Evolutionary conservation across 2,888 invertebrate species (phyloP).

Genomic region (Epistrophe grossulariae): DNA sequence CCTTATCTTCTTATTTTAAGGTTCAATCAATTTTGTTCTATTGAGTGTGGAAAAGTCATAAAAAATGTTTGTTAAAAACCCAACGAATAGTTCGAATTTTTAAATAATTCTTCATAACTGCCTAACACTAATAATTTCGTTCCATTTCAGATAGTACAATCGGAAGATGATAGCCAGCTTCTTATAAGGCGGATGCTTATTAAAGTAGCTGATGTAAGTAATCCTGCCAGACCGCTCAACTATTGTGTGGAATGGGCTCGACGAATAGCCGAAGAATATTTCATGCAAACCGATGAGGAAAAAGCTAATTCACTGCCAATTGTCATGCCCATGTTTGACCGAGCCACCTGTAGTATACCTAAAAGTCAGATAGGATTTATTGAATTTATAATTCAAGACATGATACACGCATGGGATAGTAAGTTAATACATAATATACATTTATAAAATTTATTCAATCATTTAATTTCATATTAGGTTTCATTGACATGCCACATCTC

Average conservation of each 20-base stretch:
- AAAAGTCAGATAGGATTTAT: constrained; percentile 99
- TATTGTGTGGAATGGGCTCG: constrained; percentile 96
- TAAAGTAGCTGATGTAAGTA: constrained; percentile 99
- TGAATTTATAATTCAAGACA: constrained; percentile 98
- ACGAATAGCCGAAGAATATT: constrained; percentile 97
- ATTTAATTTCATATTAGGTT: constrained; percentile 85
- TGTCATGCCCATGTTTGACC: constrained; percentile 99
- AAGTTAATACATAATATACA: constrained; percentile 79
- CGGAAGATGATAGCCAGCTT: constrained; percentile 90
- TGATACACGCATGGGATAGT: constrained; percentile 99
- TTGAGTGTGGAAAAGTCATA: too few species aligned
- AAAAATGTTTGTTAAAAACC: too few species aligned
- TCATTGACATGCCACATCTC: constrained; percentile 96
- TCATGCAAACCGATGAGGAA: constrained; percentile 98
- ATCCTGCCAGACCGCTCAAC: constrained; percentile 94
- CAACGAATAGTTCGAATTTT: too few species aligned
- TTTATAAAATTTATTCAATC: neutral
- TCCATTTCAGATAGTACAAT: constrained; percentile 80
- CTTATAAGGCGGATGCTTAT: constrained; percentile 98
- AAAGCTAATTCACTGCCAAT: constrained; percentile 94
- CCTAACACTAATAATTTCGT: neutral
- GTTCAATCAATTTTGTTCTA: too few species aligned
- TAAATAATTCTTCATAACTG: too few species aligned
- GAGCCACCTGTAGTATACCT: constrained; percentile 96
- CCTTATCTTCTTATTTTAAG: too few species aligned